A percentile compares a stretch with the other conserved stretches of the same genome.
phyloP scores from a whole-genome alignment of 2,888 invertebrate genomes.

The Scaeva pyrastri region DNA sequence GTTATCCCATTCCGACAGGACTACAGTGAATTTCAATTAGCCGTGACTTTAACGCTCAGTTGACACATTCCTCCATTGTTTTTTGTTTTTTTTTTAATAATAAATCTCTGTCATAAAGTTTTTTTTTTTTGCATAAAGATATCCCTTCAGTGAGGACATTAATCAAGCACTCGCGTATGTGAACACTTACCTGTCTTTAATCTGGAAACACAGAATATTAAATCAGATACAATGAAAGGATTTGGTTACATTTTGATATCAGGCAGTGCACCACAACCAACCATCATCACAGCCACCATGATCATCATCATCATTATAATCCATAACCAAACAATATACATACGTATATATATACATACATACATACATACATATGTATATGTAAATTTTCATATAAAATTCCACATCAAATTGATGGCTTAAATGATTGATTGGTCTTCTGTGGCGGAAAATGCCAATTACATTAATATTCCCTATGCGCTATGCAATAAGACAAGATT shows the following conservation, averaged over 20 bases:
- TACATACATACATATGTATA: no score
- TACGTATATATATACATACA: no score
- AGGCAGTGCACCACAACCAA: neutral
- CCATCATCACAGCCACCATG: neutral
- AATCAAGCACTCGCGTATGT: neutral
- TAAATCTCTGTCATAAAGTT: constrained; percentile 32
- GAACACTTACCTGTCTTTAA: neutral
- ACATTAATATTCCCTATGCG: constrained; percentile 9
- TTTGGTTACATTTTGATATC: constrained; percentile 1
- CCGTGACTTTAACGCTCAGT: neutral
- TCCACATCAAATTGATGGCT: neutral
- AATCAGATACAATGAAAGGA: constrained; percentile 7
- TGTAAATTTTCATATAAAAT: constrained; percentile 1
- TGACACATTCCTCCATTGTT: constrained; percentile 29
- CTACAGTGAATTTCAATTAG: constrained; percentile 44
- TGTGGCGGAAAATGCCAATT: constrained; percentile 34
- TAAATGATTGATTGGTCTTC: constrained; percentile 36
- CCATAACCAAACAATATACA: neutral
- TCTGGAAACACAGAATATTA: constrained; percentile 22
- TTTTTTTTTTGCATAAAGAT: neutral
- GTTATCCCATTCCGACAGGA: constrained; percentile 20
- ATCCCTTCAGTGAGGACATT: constrained; percentile 12
- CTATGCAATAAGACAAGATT: neutral
- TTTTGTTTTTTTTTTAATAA: constrained; percentile 9
- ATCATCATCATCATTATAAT: neutral